Conservation (phyloP, 2,888 invertebrate genomes). For the Lucinisca nassula region DNA sequence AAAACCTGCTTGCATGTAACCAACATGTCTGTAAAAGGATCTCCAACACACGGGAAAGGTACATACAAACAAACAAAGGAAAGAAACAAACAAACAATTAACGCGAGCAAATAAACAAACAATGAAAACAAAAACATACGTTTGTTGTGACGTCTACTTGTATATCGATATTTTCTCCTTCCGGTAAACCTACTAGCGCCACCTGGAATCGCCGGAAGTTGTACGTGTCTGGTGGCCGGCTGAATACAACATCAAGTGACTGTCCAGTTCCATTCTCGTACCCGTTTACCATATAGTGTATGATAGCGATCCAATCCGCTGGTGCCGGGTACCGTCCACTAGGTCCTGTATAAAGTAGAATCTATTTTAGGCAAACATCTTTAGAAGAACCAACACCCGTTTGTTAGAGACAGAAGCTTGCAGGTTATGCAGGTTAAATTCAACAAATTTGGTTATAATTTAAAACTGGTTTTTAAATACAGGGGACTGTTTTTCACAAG, state of each 20-base stretch:
- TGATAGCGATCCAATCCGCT: neutral
- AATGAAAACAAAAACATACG: neutral
- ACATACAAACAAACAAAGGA: too few relatives aligned
- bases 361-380: too few relatives aligned
- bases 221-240: slow-evolving; percentile 37
- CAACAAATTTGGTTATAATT: too few relatives aligned
- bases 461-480: too few relatives aligned
- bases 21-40: too few relatives aligned
- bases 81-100: too few relatives aligned
- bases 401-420: too few relatives aligned
- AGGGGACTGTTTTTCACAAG: too few relatives aligned
- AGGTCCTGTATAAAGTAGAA: neutral
- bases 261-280: neutral
- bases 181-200: slow-evolving; percentile 20
- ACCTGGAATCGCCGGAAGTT: slow-evolving; percentile 47
- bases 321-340: neutral
- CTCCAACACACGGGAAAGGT: too few relatives aligned
- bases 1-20: too few relatives aligned
- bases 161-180: slow-evolving; percentile 7
- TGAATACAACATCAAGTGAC: slow-evolving; percentile 37
- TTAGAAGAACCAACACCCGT: too few relatives aligned
- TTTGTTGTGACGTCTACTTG: neutral
- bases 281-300: neutral
- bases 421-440: too few relatives aligned
- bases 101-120: neutral